These are phyloP conservation scores for Daubentonia madagascariensis DNA, from an alignment of 2,113 vertebrate genomes.

Conservation along the genomic window DNA sequence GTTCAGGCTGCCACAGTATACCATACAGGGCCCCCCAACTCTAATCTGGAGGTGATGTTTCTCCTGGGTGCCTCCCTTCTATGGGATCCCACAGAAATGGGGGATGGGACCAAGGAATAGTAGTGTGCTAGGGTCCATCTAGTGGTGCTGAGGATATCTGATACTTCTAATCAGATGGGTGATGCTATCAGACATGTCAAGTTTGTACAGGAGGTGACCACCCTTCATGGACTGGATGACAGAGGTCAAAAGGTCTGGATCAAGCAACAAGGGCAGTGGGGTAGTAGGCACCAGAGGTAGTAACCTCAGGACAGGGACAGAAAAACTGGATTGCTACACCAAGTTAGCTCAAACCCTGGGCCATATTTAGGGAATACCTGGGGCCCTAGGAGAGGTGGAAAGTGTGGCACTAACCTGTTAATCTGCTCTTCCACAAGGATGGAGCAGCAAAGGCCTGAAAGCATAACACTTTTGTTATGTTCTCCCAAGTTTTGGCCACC, in stretches of 20 bases:
- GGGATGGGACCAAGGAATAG: not conserved
- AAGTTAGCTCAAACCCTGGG: not conserved
- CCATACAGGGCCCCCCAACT: not conserved
- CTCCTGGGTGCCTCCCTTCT: not conserved
- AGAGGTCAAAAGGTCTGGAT: not conserved
- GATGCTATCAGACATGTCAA: not conserved
- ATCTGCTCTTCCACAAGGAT: not conserved
- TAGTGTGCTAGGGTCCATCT: not conserved
- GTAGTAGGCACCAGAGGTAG: not conserved
- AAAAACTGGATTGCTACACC: not conserved
- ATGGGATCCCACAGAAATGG: not conserved
- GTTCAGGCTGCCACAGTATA: not conserved
- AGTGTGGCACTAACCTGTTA: not conserved
- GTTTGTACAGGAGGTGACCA: not conserved
- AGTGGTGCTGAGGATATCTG: not conserved
- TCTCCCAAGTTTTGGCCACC: not conserved
- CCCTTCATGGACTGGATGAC: not conserved
- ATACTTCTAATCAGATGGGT: not conserved
- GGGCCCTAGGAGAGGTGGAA: not conserved
- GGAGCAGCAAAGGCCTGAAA: not conserved
- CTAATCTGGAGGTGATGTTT: not conserved
- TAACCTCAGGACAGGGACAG: not conserved
- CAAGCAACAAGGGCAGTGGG: not conserved
- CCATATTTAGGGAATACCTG: not conserved
- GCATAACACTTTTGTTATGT: not conserved